Evolutionary conservation across 35 echinoderm and acorn worm genomes (phyloP), one percentile per base, ranked within the genome.

Genomic region (Amphiura filiformis): DNA sequence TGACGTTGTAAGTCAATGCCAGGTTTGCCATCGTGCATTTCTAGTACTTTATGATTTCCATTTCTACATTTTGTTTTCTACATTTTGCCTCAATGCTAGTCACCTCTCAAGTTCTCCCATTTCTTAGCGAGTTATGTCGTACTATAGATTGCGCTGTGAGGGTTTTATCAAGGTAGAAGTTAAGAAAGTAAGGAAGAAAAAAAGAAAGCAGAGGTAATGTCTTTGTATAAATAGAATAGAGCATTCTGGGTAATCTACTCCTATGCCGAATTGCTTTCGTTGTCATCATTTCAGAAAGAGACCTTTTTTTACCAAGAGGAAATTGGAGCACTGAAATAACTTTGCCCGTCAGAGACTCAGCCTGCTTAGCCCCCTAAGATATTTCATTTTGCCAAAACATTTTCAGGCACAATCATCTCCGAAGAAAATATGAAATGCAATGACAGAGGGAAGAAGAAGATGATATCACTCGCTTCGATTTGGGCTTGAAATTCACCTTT

Each of bases 1-100:
- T 70, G 17, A 70, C 28, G 61, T 70, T 11, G 61, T 70, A 70
- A 70, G 61, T 70, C 61, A 70, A 70, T 70, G 61, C 61, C 61
- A 70, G n/a, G n/a, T n/a, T n/a, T n/a, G n/a, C n/a, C n/a, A n/a
- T n/a, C n/a, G 1, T 47, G 41, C 41, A 47, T 17, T 9, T 47
- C 17, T 17, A 4, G 41, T 9, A 17, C 5, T 70, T 30, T 30
- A 70, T 70, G 61, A 70, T 70, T 70, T 70, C 61, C 61, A 70
- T 70, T 70, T 70, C 17, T 70, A 5, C 1, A 11, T 18, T 26
- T 18, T 26, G 2, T 70, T 70, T 11, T n/a, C 61, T 70, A 11
- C 28, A n/a, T n/a, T 70, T n/a, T 15, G 61, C 26, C 61, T 70
- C 9, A 15, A 70, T 26, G 17, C 26, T 4, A 70, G 1, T n/a